Evolutionary conservation across 2,797 vertebrate species (phyloP), one percentile per base, ranked within the genome.

Genomic region (Gouania willdenowi): DNA sequence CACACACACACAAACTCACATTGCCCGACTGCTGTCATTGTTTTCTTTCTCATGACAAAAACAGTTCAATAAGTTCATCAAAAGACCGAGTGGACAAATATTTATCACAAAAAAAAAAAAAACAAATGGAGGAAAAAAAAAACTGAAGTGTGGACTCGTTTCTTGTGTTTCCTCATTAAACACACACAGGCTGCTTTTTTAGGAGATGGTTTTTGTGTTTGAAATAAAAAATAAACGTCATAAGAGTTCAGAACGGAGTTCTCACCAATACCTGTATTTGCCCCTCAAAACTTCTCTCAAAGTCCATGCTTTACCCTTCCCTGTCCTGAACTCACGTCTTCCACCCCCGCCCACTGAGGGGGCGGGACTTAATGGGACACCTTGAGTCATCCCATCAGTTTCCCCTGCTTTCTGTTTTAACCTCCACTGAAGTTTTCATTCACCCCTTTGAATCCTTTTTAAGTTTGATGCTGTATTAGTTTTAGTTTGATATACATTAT

Each of bases 401-500:
- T 48, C 49, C 7, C 10, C 49, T 46, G 27, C 44, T 38, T 42
- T 61, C 71, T 63, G 61, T 77, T 78, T 79, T 71, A 80, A 61
- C 56, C 52, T 65, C 63, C 47, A 61, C 71, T 47, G 39, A 47
- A n/a, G n/a, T 24, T n/a, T 1, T 17, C 36, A 18, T 13, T 10
- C 32, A 9, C 23, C 57, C 38, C 53, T 67, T 60, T 74, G 71
- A 71, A 84, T 64, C 53, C 64, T 81, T 93, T 87, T 89, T 88
- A 81, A 81, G 82, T 92, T 91, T 89, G 88, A 90, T 92, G 89
- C 91, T 92, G 87, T 92, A 90, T 91, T 88, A 87, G 79, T 84
- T 89, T 90, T 87, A 90, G 88, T 92, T 93, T 92, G 89, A 87
- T 92, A 87, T 82, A 87, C 92, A 89, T 91, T 93, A 85, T 88